These are phyloP conservation scores for Conomelus anceps DNA, from an alignment of 2,888 invertebrate species.

Conservation along the genomic window DNA sequence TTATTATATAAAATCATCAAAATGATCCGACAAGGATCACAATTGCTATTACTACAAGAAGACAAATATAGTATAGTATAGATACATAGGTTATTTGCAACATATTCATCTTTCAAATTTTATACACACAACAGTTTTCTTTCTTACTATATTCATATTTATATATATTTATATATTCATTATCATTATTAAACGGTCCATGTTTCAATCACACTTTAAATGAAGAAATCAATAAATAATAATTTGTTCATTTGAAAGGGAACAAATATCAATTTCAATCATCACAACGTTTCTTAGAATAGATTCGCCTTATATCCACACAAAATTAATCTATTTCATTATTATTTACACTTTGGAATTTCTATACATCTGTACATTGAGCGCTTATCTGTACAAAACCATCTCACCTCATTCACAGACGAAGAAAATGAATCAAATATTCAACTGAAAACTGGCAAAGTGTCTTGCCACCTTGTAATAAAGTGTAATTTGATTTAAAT, in stretches of 20 bases:
- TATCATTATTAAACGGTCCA: slow-evolving; percentile 1
- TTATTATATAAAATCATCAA: slow-evolving; percentile 25
- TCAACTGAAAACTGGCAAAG: background rate
- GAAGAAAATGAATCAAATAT: background rate
- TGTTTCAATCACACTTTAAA: slow-evolving; percentile 4
- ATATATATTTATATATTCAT: background rate
- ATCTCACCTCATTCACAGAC: background rate
- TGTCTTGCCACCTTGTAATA: background rate
- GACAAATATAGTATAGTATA: slow-evolving; percentile 7
- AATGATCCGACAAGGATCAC: slow-evolving; percentile 10
- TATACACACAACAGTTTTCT: slow-evolving; percentile 10
- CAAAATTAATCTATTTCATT: background rate
- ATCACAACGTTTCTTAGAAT: background rate
- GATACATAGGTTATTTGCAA: slow-evolving; percentile 13
- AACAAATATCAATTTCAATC: background rate
- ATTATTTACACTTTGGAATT: slow-evolving; percentile 9
- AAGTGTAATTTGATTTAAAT: slow-evolving; percentile 6
- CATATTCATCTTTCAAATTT: slow-evolving; percentile 4
- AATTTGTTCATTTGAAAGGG: background rate
- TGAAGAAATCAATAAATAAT: slow-evolving; percentile 1
- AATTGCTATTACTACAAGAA: slow-evolving; percentile 10
- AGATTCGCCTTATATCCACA: background rate
- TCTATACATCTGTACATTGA: slow-evolving; percentile 11
- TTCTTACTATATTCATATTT: background rate
- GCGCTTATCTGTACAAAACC: slow-evolving; percentile 10